A percentile compares a stretch with the other conserved stretches of the same genome.
phyloP scores from a whole-genome alignment of 2,797 vertebrate species.

The Siniperca scherzeri region DNA sequence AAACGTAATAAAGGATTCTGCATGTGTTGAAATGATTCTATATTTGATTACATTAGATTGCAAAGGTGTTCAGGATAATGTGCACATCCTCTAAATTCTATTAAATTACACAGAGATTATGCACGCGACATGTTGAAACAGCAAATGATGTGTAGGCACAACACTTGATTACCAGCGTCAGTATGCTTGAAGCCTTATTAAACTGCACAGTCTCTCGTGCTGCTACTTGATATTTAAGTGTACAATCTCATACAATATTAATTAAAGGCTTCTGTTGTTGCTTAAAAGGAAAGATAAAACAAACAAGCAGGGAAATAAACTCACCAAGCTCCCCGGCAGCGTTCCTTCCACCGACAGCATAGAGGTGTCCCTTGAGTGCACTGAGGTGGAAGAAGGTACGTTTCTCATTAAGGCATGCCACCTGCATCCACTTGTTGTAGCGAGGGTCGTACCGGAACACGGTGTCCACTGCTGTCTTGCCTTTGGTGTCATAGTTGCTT shows the following conservation, averaged over 20 bases:
- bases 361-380: conserved; percentile 98
- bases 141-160: conserved; percentile 41
- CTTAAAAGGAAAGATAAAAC: conserved; percentile 39
- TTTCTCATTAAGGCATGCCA: conserved; percentile 98
- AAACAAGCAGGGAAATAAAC: conserved; percentile 45
- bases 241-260: conserved; percentile 50
- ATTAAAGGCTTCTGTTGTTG: conserved; percentile 44
- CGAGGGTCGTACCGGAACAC: conserved; percentile 98
- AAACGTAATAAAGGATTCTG: not conserved
- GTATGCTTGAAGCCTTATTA: conserved; percentile 28
- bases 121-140: conserved; percentile 39
- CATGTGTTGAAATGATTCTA: conserved; percentile 5
- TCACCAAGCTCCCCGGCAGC: conserved; percentile 91
- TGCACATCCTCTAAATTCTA: conserved; percentile 17
- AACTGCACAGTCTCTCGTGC: conserved; percentile 12
- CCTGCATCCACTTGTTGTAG: conserved; percentile 99
- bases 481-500: conserved; percentile 99
- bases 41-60: conserved; percentile 16
- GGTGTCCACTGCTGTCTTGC: conserved; percentile 98
- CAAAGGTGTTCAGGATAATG: conserved; percentile 20
- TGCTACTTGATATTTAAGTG: conserved; percentile 39
- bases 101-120: conserved; percentile 46
- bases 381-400: conserved; percentile 99
- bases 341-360: conserved; percentile 96
- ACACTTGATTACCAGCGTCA: conserved; percentile 39